phyloP scores from a whole-genome alignment of 1,140 invertebrate species.

The Euwallacea fornicatus region DNA sequence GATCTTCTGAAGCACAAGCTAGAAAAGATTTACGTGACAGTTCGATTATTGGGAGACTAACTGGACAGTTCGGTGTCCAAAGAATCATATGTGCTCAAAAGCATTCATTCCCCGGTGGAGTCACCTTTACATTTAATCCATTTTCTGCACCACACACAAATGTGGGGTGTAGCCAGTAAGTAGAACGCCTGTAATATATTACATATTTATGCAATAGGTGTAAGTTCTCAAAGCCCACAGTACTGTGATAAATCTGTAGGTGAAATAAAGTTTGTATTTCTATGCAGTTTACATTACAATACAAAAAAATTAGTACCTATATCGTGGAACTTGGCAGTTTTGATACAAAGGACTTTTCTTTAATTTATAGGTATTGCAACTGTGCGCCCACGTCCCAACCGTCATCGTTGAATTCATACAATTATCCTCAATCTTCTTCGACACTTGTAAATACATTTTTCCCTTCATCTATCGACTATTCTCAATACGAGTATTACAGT shows the following conservation, averaged over 20 bases:
- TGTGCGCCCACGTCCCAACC: neutral
- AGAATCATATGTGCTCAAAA: constrained; percentile 31
- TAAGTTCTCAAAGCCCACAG: constrained; percentile 2
- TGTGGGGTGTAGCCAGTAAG: too few species aligned
- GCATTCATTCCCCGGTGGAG: constrained; percentile 36
- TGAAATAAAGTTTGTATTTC: too few species aligned
- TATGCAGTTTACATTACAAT: too few species aligned
- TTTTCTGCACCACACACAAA: too few species aligned
- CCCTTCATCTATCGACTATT: constrained; percentile 32
- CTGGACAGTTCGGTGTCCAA: neutral
- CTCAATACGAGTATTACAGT: constrained; percentile 10
- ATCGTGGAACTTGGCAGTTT: too few species aligned
- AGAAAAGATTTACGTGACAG: constrained; percentile 41
- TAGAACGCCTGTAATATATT: constrained; percentile 6
- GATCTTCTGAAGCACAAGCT: constrained; percentile 21
- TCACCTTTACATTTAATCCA: constrained; percentile 30
- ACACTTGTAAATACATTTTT: constrained; percentile 14
- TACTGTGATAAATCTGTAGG: too few species aligned
- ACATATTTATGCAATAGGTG: neutral
- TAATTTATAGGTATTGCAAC: constrained; percentile 9
- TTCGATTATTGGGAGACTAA: constrained; percentile 29
- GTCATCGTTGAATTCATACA: constrained; percentile 2
- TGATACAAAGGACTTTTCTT: neutral
- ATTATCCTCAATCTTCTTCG: neutral
- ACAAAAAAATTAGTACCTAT: too few species aligned